phyloP scores from a whole-genome alignment of 2,113 vertebrate genomes.

The Antigone vipio region DNA sequence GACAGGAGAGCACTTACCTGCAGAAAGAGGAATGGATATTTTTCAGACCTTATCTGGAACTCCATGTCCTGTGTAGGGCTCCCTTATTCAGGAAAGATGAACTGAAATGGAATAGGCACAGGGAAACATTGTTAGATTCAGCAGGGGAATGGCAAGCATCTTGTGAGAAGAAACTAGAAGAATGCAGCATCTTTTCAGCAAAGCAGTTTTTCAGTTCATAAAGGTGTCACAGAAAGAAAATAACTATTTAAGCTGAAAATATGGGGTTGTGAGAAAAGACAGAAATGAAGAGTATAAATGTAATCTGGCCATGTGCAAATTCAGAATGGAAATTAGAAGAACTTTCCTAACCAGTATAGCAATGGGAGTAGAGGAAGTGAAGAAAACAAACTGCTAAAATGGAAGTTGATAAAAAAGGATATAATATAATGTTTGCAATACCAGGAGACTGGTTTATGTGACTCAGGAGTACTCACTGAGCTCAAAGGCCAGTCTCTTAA shows the following conservation, averaged over 20 bases:
- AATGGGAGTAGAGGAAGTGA: not conserved
- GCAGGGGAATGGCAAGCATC: not conserved
- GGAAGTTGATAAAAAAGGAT: not conserved
- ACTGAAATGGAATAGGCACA: not conserved
- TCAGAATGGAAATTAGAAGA: not conserved
- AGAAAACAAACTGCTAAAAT: not conserved
- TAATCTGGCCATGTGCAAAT: not conserved
- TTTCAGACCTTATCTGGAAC: not conserved
- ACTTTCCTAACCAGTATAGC: not conserved
- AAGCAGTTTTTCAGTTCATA: not conserved
- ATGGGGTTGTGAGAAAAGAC: not conserved
- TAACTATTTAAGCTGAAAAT: not conserved
- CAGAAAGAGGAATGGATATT: not conserved
- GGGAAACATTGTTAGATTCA: not conserved
- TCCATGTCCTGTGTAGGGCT: fast-evolving
- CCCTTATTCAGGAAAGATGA: not conserved
- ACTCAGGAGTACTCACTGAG: not conserved
- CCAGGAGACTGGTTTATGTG: not conserved
- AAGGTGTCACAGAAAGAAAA: not conserved
- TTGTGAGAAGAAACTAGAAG: not conserved
- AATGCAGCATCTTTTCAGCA: not conserved
- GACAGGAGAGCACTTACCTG: not conserved
- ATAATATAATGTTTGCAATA: not conserved
- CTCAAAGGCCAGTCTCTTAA: not conserved
- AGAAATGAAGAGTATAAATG: not conserved